These are phyloP conservation scores for Phylloscopus trochiloides DNA, from an alignment of 2,113 vertebrate genomes.

Conservation along the genomic window DNA sequence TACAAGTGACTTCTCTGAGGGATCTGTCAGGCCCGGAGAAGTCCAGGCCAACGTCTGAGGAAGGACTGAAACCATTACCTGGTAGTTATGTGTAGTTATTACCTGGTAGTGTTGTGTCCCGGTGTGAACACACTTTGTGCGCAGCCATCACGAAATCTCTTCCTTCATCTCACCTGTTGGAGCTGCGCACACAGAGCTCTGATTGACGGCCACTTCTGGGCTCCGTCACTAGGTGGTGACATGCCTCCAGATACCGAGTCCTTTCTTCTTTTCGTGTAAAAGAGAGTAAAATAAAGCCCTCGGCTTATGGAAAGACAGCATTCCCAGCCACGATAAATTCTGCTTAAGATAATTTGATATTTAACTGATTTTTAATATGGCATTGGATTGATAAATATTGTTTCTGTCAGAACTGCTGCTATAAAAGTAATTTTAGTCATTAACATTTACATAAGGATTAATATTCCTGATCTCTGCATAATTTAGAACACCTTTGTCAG, in stretches of 20 bases:
- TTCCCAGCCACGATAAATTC: background rate
- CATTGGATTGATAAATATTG: background rate
- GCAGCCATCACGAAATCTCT: background rate
- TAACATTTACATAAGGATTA: background rate
- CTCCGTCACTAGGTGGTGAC: constrained; percentile 51
- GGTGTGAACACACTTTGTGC: background rate
- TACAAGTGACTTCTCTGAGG: background rate
- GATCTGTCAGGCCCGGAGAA: background rate
- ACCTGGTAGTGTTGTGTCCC: too few species aligned
- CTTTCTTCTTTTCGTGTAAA: background rate
- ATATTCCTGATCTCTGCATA: background rate
- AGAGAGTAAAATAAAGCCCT: background rate
- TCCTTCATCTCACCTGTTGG: background rate
- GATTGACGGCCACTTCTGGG: background rate
- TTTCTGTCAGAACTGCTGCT: background rate
- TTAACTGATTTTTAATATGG: background rate
- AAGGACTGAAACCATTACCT: background rate
- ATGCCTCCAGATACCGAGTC: background rate
- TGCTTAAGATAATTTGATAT: background rate
- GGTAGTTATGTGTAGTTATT: background rate
- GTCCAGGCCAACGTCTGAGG: background rate
- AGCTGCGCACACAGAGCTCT: background rate
- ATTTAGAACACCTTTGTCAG: background rate
- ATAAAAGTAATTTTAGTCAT: background rate
- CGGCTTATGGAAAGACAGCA: background rate